Evolutionary conservation across 2,797 vertebrate genomes (phyloP).

Genomic region (Poeciliopsis turneri): DNA sequence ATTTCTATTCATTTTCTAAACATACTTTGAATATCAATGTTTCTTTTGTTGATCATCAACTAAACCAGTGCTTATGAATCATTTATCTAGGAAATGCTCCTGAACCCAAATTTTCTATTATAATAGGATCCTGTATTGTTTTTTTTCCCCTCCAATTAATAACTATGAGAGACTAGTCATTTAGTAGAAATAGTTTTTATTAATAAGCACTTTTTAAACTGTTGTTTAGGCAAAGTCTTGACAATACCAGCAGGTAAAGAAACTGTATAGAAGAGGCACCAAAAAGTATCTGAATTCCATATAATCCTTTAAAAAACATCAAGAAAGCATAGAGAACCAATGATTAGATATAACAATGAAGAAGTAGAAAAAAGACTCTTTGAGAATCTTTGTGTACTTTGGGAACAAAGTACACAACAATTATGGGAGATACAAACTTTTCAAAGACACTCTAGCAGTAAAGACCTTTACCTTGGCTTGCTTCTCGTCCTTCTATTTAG

Average conservation of each 20-base stretch:
- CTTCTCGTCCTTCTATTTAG: conserved; percentile 31
- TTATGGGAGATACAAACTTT: background rate
- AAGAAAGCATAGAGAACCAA: background rate
- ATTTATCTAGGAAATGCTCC: background rate
- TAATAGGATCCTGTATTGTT: background rate
- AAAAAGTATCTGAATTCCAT: background rate
- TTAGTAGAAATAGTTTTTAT: background rate
- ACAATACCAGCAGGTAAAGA: background rate
- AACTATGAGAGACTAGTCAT: background rate
- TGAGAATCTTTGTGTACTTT: background rate
- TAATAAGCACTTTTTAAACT: background rate
- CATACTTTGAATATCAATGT: background rate
- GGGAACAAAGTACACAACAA: background rate
- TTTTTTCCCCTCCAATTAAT: background rate
- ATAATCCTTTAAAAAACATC: background rate
- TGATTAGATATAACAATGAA: background rate
- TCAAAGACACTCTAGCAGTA: conserved; percentile 12
- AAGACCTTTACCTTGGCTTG: conserved; percentile 14
- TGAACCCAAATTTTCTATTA: background rate
- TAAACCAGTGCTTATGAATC: background rate
- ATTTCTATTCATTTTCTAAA: background rate
- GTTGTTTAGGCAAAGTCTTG: background rate
- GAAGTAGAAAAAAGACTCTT: background rate
- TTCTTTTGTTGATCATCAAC: background rate
- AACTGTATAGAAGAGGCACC: background rate